Evolutionary conservation across 2,797 vertebrate species (phyloP).

Genomic region (Molossus alvarezi): DNA sequence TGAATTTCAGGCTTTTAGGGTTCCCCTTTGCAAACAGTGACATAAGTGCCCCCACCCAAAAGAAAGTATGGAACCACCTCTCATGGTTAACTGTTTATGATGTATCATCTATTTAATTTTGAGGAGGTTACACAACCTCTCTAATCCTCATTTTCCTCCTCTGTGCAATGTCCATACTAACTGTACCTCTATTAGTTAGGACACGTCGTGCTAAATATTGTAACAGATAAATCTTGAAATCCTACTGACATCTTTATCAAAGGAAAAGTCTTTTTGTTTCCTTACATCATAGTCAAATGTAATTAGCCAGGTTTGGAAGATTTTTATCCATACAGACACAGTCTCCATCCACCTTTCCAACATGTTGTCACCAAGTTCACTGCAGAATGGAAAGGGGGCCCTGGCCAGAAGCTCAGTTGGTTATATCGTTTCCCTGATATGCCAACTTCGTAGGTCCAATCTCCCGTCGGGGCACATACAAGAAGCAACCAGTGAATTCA

Average conservation of each 20-base stretch:
- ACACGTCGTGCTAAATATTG: background rate
- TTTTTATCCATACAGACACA: background rate
- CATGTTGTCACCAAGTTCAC: background rate
- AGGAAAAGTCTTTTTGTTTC: background rate
- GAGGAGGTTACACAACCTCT: background rate
- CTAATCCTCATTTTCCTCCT: background rate
- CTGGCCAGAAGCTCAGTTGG: too few species aligned
- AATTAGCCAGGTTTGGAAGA: background rate
- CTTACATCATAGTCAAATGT: background rate
- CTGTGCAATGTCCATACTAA: background rate
- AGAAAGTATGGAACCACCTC: background rate
- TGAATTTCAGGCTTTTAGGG: background rate
- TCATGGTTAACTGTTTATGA: background rate
- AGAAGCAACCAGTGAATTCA: too few species aligned
- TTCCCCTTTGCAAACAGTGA: slow-evolving; percentile 5
- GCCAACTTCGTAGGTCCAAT: too few species aligned
- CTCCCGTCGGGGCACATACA: too few species aligned
- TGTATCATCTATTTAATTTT: background rate
- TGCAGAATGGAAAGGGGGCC: background rate
- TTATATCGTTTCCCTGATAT: too few species aligned
- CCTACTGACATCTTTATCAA: background rate
- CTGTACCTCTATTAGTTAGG: background rate
- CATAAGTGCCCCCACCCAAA: background rate
- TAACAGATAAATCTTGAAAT: background rate
- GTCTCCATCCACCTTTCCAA: background rate